These are phyloP conservation scores for Agapostemon virescens DNA, from an alignment of 2,888 invertebrate species.

Conservation along the genomic window DNA sequence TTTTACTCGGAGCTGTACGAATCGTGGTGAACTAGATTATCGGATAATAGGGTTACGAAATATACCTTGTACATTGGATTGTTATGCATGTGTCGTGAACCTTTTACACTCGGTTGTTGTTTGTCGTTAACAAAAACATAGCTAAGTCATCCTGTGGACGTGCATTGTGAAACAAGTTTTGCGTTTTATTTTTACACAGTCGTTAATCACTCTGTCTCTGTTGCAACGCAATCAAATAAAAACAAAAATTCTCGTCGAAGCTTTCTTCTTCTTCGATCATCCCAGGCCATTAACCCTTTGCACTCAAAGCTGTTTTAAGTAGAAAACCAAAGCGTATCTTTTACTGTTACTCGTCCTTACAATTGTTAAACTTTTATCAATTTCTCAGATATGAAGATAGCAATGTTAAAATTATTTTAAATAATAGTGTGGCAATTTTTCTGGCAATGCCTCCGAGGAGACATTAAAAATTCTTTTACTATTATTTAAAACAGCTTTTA, in stretches of 20 bases:
- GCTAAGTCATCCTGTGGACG: slow-evolving; percentile 3
- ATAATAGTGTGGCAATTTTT: no score
- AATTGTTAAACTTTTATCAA: no score
- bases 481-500: no score
- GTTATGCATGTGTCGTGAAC: slow-evolving; percentile 30
- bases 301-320: no score
- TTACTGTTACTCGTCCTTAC: no score
- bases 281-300: no score
- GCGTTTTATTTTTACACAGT: slow-evolving; percentile 39
- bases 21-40: slow-evolving; percentile 10
- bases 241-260: slow-evolving; percentile 30
- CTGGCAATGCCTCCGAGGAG: no score
- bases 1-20: neutral
- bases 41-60: neutral
- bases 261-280: neutral
- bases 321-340: no score
- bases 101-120: slow-evolving; percentile 31
- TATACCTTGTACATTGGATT: slow-evolving; percentile 36
- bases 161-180: slow-evolving; percentile 38
- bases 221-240: slow-evolving; percentile 39
- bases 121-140: slow-evolving; percentile 18
- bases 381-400: no score
- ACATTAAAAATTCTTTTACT: no score
- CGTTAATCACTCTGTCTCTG: slow-evolving; percentile 14
- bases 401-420: no score